A percentile compares a stretch with the other conserved stretches of the same genome.
phyloP scores from a whole-genome alignment of 2,113 vertebrate species.

The Ceyx cyanopectus region DNA sequence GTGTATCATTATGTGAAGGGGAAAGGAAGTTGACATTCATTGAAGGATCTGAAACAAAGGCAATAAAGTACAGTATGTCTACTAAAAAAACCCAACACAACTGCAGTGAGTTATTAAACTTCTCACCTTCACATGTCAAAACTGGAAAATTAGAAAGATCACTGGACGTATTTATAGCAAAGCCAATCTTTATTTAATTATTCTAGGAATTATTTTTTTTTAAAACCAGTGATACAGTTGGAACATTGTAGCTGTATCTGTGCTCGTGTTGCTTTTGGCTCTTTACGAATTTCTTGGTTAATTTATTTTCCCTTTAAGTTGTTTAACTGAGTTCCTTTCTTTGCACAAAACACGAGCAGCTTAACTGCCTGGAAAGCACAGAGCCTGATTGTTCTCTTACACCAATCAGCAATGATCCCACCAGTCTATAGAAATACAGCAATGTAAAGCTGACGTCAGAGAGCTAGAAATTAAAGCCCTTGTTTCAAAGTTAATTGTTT shows the following conservation, averaged over 20 bases:
- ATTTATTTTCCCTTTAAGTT: slow-evolving; percentile 26
- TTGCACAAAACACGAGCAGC: slow-evolving; percentile 5
- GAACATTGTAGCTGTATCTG: neutral
- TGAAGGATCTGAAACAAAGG: neutral
- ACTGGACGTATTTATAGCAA: neutral
- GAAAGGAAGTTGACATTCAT: neutral
- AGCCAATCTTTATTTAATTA: slow-evolving; percentile 22
- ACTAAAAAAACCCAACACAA: neutral
- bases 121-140: neutral
- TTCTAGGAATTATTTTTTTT: neutral
- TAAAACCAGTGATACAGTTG: neutral
- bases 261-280: slow-evolving; percentile 23
- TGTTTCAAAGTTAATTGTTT: slow-evolving; percentile 19
- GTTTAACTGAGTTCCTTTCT: slow-evolving; percentile 23
- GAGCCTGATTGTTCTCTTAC: neutral
- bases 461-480: neutral
- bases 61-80: neutral
- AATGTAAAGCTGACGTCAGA: neutral
- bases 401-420: neutral
- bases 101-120: neutral
- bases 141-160: neutral
- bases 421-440: neutral
- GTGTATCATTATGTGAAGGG: neutral
- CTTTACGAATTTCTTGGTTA: slow-evolving; percentile 14
- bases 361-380: slow-evolving; percentile 1